phyloP scores from a whole-genome alignment of 2,113 vertebrate species.

The Psammodynastes pulverulentus region DNA sequence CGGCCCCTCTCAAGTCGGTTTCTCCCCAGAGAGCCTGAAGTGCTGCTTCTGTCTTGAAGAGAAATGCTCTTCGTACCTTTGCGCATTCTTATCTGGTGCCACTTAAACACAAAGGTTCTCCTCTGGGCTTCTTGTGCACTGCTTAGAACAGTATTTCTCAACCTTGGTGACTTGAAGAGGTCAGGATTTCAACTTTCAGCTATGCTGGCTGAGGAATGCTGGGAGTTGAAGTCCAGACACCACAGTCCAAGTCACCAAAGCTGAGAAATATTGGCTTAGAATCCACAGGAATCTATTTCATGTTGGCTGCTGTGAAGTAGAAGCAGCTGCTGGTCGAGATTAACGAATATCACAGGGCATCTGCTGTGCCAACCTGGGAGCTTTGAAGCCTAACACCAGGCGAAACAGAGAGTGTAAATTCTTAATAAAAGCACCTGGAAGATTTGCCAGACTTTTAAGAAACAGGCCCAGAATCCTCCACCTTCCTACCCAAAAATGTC shows the following conservation, averaged over 20 bases:
- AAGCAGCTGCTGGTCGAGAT: not conserved
- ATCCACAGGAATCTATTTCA: not conserved
- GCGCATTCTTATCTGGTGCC: too few species aligned
- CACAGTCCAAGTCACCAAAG: not conserved
- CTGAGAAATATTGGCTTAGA: not conserved
- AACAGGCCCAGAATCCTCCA: not conserved
- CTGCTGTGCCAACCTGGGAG: not conserved
- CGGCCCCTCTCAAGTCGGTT: not conserved
- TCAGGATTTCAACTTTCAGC: not conserved
- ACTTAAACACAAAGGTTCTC: not conserved
- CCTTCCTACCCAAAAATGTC: not conserved
- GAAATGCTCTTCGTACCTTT: not conserved
- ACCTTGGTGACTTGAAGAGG: not conserved
- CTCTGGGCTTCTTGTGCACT: not conserved
- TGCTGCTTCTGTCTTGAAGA: not conserved
- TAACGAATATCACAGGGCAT: not conserved
- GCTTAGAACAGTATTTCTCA: not conserved
- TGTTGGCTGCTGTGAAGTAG: not conserved
- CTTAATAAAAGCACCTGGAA: not conserved
- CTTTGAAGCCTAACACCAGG: not conserved
- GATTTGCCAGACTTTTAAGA: not conserved
- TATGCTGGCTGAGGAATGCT: not conserved
- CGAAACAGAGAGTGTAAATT: not conserved
- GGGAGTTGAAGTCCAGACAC: not conserved
- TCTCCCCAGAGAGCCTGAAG: not conserved